Base-by-base conservation (phyloP, 2,888 invertebrate genomes). In the Leptogaster cylindrica region DNA sequence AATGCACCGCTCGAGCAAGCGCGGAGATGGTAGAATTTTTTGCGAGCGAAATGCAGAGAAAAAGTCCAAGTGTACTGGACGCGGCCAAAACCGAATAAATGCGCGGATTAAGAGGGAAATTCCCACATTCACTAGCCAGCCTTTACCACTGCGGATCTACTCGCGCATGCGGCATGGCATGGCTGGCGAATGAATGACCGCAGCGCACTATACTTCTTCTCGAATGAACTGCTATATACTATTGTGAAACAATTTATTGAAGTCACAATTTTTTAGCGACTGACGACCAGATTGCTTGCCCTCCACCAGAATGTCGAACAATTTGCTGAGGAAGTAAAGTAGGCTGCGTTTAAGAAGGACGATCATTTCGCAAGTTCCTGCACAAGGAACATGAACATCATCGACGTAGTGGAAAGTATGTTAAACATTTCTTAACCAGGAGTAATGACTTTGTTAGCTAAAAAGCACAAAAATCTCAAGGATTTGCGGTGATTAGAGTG, bases 391-490 rank as follows among this genome's bases (percentile, higher is more conserved):
- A n/a, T n/a, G n/a, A n/a, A n/a, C n/a, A n/a, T n/a, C n/a, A n/a
- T n/a, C n/a, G n/a, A n/a, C n/a, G n/a, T n/a, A n/a, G n/a, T n/a
- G n/a, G n/a, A 8, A 70, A 55, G 36, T 70, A 70, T 70, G 65
- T 66, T 70, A 68, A 70, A 52, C 52, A 70, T 70, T 68, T 70
- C 51, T 61, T 50, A 58, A 67, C 50, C 61, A 69, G 52, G 67
- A 70, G 65, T 70, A 70, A 70, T 70, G 70, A 70, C 70, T 70
- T 68, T 70, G 68, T 70, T 70, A 70, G 61, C 58, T 70, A 68
- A 68, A 70, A 70, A 46, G n/a, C 46, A 46, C 46, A 46, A 46
- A 46, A 46, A 46, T 46, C 23, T n/a, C 46, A 12, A 10, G 23
- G 50, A 50, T 50, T n/a, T n/a, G 50, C 28, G 14, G 27, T 28